Conservation (phyloP, 2,113 vertebrate genomes). For the cattle (Bos taurus) region ARS-UCD2.0 NC_037345.1:40007001-40007500, state of each 20-base stretch:
- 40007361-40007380: neutral
- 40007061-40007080: conserved; percentile 39
- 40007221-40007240: neutral
- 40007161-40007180: neutral
- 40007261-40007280: conserved; percentile 6
- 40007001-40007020: conserved; percentile 70
- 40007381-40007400: neutral
- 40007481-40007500: neutral
- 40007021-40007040: conserved; percentile 57
- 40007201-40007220: neutral
- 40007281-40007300: neutral
- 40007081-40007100: conserved; percentile 55
- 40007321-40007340: neutral
- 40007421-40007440: neutral
- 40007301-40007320: conserved; percentile 52
- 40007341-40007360: neutral
- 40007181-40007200: neutral
- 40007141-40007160: neutral
- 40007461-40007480: neutral
- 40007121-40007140: neutral
- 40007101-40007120: neutral
- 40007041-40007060: conserved; percentile 57
- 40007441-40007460: neutral
- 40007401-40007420: neutral
- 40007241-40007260: neutral